phyloP scores from a whole-genome alignment of 1,140 invertebrate species.

The Coelopa frigida region DNA sequence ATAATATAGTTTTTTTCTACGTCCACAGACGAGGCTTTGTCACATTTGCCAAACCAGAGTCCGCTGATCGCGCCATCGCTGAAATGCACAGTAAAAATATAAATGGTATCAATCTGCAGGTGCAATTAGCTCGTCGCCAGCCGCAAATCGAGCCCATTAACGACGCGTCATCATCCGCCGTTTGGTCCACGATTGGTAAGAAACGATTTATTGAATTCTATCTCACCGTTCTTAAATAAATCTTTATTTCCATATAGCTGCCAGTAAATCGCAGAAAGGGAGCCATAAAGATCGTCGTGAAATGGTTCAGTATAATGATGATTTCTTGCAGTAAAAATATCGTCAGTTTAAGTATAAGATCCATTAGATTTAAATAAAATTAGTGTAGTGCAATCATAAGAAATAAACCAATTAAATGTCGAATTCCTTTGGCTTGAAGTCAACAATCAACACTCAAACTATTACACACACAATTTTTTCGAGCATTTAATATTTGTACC shows the following conservation, averaged over 20 bases:
- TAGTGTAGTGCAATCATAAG: too few relatives aligned
- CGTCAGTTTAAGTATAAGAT: too few relatives aligned
- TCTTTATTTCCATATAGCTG: constrained; percentile 48
- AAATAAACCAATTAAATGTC: too few relatives aligned
- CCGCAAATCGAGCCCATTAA: constrained; percentile 71
- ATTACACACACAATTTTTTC: too few relatives aligned
- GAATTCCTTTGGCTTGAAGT: too few relatives aligned
- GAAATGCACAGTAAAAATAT: constrained; percentile 80
- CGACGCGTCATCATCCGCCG: constrained; percentile 67
- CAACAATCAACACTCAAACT: too few relatives aligned
- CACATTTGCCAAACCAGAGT: constrained; percentile 84
- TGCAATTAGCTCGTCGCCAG: constrained; percentile 74
- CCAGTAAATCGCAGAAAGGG: constrained; percentile 75
- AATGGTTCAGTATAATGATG: constrained; percentile 62
- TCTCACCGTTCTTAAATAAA: not conserved
- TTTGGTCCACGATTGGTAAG: constrained; percentile 70
- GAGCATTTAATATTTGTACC: too few relatives aligned
- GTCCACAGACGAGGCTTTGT: constrained; percentile 71
- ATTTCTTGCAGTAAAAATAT: constrained; percentile 28
- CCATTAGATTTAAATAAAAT: too few relatives aligned
- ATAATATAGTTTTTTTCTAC: not conserved
- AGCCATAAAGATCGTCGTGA: constrained; percentile 64
- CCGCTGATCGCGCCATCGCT: constrained; percentile 76
- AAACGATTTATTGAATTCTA: not conserved
- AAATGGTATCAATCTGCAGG: constrained; percentile 66